Base-by-base conservation (phyloP, 2,888 invertebrate genomes). In the Mythimna ferrago region DNA sequence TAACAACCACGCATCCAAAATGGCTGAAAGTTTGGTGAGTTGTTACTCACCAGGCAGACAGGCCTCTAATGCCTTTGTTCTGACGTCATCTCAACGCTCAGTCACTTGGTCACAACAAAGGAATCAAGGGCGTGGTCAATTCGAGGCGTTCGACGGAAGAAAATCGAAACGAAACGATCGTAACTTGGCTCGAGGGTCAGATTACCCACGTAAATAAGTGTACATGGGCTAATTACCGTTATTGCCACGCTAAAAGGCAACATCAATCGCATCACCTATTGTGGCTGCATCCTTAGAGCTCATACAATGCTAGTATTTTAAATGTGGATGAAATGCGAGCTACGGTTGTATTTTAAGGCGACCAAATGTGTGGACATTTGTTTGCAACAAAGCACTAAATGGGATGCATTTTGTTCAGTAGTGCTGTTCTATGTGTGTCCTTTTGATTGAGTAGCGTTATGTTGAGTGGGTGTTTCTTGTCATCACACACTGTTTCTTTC, bases 271-370 rank as follows among this genome's bases (percentile, higher is more conserved):
- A 51, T 19, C 6, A 19, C 16, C 6, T 14, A 19, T 32, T 19
- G 56, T 70, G 41, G 0, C 19, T 2, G 1, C 56, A 19, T 0
- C 70, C 21, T 62, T 87, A 91, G 89, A 91, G 90, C 90, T 82
- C 88, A 91, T 89, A 92, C 66, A 67, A 90, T 91, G 86, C 82
- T 83, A 86, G 85, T 87, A 89, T 88, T 89, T 88, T 87, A 88
- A 85, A 80, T 78, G 81, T 80, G 69, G 71, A 83, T 82, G 84
- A 81, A 85, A 84, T 76, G 74, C 70, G 81, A 82, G 89, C 88
- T 89, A 89, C 88, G 78, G 66, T 82, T 80, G 73, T 86, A 90
- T 91, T 90, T 66, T 72, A 76, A 70, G 76, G 71, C 57, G 57
- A 63, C 90, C 86, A 86, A 69, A 84, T 73, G 78, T 80, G 70